A percentile compares a stretch with the other conserved stretches of the same genome.
Evolutionary conservation across 2,797 vertebrate genomes (phyloP).

Genomic region (Pogoniulus pusillus): DNA sequence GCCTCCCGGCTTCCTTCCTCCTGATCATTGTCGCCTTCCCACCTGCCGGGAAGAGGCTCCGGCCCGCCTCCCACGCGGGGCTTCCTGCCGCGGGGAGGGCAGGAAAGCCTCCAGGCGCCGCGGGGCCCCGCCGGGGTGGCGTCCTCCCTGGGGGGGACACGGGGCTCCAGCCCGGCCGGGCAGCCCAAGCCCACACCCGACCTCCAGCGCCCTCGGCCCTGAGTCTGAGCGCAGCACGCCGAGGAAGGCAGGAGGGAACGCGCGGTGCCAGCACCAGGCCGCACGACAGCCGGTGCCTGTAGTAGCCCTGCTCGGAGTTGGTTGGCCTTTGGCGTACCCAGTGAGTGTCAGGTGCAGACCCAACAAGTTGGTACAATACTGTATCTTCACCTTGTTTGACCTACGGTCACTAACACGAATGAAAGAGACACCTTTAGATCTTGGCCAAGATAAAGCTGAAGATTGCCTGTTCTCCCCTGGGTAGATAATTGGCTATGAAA

Average conservation of each 20-base stretch:
- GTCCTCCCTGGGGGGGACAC: background rate
- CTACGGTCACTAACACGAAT: fast-evolving
- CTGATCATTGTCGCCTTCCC: slow-evolving; percentile 61
- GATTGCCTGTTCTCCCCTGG: background rate
- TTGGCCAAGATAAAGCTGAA: background rate
- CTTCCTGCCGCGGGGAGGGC: slow-evolving; percentile 43
- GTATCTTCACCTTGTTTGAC: fast-evolving
- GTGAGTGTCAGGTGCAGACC: fast-evolving
- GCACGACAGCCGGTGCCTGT: too few species aligned
- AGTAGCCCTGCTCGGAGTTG: background rate
- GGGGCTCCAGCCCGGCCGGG: too few species aligned
- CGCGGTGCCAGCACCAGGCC: background rate
- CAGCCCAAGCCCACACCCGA: background rate
- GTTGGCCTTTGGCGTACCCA: too few species aligned
- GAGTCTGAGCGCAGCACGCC: background rate
- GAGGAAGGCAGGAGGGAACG: background rate
- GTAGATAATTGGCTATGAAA: background rate
- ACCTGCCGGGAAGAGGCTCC: slow-evolving; percentile 63
- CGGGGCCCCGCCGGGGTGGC: slow-evolving; percentile 47
- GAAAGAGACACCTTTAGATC: fast-evolving
- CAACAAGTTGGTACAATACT: fast-evolving
- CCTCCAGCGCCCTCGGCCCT: background rate
- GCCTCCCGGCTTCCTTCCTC: slow-evolving; percentile 63
- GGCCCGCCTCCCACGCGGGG: slow-evolving; percentile 35
- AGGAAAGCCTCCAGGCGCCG: slow-evolving; percentile 56